These are phyloP conservation scores for Rhingia campestris DNA, from an alignment of 2,888 invertebrate species.

Conservation along the genomic window DNA sequence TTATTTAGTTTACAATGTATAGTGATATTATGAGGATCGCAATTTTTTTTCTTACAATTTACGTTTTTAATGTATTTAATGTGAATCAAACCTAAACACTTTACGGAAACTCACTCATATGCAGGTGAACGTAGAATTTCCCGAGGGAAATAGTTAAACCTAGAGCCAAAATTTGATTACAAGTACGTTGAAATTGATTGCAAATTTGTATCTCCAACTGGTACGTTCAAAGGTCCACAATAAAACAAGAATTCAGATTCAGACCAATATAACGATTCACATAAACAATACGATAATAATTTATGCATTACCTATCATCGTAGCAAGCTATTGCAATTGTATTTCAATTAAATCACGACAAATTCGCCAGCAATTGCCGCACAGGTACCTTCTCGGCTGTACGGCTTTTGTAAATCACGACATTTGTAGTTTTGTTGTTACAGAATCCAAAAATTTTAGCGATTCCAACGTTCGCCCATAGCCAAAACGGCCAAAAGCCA, in stretches of 20 bases:
- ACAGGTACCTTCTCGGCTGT: conserved; percentile 45
- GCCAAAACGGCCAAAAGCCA: conserved; percentile 39
- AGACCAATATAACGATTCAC: conserved; percentile 1
- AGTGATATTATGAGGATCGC: no score
- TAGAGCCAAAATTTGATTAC: background rate
- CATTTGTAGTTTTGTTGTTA: conserved; percentile 57
- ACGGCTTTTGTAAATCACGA: conserved; percentile 66
- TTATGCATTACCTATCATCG: conserved; percentile 67
- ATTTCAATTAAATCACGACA: conserved; percentile 75
- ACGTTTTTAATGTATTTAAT: no score
- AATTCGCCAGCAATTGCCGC: conserved; percentile 61
- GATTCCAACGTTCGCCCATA: conserved; percentile 52
- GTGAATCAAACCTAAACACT: no score
- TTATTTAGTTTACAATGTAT: no score
- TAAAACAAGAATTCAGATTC: conserved; percentile 22
- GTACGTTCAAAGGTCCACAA: conserved; percentile 27
- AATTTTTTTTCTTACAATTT: no score
- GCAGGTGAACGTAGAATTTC: no score
- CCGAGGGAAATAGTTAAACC: no score
- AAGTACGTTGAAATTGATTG: conserved; percentile 12
- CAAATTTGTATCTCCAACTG: conserved; percentile 50
- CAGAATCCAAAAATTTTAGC: conserved; percentile 61
- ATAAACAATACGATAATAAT: conserved; percentile 60
- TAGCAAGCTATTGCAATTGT: conserved; percentile 67
- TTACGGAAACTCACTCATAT: no score